These are phyloP conservation scores for Takifugu ocellatus DNA, from an alignment of 2,797 vertebrate species.

Conservation along the genomic window DNA sequence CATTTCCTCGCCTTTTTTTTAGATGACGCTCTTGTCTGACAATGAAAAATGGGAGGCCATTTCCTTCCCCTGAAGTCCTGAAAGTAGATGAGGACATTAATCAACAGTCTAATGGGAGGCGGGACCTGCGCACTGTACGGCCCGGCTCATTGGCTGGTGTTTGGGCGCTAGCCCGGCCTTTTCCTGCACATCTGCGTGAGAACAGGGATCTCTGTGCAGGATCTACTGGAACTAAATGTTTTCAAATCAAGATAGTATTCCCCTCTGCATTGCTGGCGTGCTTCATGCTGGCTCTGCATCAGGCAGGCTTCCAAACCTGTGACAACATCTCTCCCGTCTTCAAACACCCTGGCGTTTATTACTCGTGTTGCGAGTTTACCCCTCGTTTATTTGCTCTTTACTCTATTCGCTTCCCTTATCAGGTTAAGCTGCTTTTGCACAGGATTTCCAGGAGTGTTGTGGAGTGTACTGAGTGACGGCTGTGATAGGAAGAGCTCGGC, in stretches of 20 bases:
- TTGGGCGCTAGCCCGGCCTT: conserved; percentile 32
- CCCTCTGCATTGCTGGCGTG: conserved; percentile 70
- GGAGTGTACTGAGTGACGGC: too few relatives aligned
- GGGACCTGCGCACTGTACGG: conserved; percentile 19
- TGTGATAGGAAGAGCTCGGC: too few relatives aligned
- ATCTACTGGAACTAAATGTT: conserved; percentile 78
- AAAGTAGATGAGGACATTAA: conserved; percentile 31
- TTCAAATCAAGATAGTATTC: conserved; percentile 76
- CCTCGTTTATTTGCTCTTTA: too few relatives aligned
- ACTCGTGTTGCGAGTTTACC: too few relatives aligned
- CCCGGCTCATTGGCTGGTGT: conserved; percentile 36
- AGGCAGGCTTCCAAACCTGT: conserved; percentile 48
- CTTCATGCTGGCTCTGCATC: conserved; percentile 47
- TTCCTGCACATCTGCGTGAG: conserved; percentile 72
- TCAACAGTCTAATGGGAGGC: conserved; percentile 33
- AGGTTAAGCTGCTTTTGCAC: too few relatives aligned
- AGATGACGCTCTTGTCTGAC: conserved; percentile 24
- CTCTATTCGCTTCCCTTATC: too few relatives aligned
- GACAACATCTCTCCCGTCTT: conserved; percentile 53
- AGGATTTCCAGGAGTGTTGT: too few relatives aligned
- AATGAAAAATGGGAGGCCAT: not conserved
- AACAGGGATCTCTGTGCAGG: conserved; percentile 68
- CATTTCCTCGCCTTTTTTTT: conserved; percentile 1
- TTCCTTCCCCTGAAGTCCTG: conserved; percentile 29
- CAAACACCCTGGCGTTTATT: too few relatives aligned